Conservation (phyloP, 2,113 vertebrate genomes). For the Chrysemys picta region DNA sequence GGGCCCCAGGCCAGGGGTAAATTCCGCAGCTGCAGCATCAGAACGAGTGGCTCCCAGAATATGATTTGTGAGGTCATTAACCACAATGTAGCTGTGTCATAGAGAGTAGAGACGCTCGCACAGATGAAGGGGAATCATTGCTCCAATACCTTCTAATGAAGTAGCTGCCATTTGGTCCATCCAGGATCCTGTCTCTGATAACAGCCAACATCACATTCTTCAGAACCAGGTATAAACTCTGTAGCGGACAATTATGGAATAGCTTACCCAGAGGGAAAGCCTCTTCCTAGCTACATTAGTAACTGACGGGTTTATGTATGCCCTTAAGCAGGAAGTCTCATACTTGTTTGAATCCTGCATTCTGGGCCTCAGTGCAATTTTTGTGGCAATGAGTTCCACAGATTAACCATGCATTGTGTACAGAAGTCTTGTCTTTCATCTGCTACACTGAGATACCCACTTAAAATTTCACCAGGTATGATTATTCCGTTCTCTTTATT, state of each 20-base stretch:
- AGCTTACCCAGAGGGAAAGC: neutral
- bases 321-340: neutral
- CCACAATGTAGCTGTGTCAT: neutral
- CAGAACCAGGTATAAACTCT: neutral
- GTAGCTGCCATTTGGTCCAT: neutral
- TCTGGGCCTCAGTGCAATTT: neutral
- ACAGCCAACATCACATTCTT: neutral
- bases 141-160: neutral
- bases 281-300: fast-evolving
- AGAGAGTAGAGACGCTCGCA: neutral
- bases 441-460: fast-evolving
- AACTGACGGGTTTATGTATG: fast-evolving
- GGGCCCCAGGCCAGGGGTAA: neutral
- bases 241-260: fast-evolving
- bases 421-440: neutral
- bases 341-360: neutral
- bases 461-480: neutral
- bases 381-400: neutral
- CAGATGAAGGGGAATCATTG: neutral
- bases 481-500: neutral
- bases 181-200: neutral
- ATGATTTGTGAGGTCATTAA: neutral
- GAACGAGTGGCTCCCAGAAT: neutral
- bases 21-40: neutral
- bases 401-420: neutral